Evolutionary conservation across 2,797 vertebrate genomes (phyloP), one percentile per base, ranked within the genome.

Genomic region (Pyrocephalus nanus): DNA sequence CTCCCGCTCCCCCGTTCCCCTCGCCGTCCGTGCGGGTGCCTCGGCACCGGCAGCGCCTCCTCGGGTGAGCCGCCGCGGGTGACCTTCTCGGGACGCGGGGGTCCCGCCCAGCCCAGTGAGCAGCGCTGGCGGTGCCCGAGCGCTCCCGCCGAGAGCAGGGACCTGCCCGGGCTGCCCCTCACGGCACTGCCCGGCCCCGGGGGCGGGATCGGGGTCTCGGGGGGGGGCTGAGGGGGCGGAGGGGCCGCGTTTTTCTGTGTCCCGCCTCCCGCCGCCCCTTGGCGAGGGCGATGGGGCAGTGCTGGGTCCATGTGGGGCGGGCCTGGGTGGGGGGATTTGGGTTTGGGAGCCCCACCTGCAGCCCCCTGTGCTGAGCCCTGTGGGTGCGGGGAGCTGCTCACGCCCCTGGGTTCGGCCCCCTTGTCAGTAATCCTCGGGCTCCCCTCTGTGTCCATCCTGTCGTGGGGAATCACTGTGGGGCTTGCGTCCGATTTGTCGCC

Each of bases 401-500:
- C 45, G n/a, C 0, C 34, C 18, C 47, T 25, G 60, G 12, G 27
- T 20, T 48, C 40, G 73, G 88, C 80, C 53, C 47, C 13, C 53
- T 7, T 48, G 21, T 72, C 72, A 6, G 15, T 15, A 47, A 8
- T 15, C 10, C 17, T 12, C 15, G 6, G 29, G 25, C 26, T 65
- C 4, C 17, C 3, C 17, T 9, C 29, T 0, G 65, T 8, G 51
- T 16, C 80, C 40, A 0, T 53, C 38, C 18, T 12, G 8, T 12
- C 18, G 13, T 8, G 45, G 40, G 38, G 25, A 14, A 15, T 8
- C 43, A 1, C 2, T 43, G 29, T 5, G 66, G 26, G 38, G 40
- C 6, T 60, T 27, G 22, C 27, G 18, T 20, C 26, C 48, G 34
- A 15, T 30, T 27, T 29, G 60, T 11, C 8, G 12, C 45, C n/a